A percentile compares a stretch with the other conserved stretches of the same genome.
phyloP scores from a whole-genome alignment of 2,888 invertebrate genomes.

The Dusona sp. region DNA sequence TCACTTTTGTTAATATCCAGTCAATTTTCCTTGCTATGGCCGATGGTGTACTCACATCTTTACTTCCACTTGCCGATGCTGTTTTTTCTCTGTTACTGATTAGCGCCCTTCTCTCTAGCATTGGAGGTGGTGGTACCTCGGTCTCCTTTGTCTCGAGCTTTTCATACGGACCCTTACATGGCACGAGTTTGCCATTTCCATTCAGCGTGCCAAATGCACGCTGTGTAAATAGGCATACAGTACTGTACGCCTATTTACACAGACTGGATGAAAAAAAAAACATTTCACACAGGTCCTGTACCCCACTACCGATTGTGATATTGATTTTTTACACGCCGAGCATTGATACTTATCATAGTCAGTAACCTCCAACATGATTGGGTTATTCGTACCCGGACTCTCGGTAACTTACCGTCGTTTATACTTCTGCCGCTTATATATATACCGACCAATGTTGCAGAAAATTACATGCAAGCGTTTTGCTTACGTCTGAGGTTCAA shows the following conservation, averaged over 20 bases:
- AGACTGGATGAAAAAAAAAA: background rate
- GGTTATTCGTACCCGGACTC: no score
- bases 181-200: background rate
- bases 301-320: conserved; percentile 9
- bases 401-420: background rate
- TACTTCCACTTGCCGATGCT: background rate
- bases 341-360: conserved; percentile 48
- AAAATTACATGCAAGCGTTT: no score
- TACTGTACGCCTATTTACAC: no score
- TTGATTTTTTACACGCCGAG: conserved; percentile 58
- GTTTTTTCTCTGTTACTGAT: background rate
- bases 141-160: background rate
- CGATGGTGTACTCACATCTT: background rate
- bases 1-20: background rate
- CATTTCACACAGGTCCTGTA: background rate
- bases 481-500: background rate
- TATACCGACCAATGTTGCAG: background rate
- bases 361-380: no score
- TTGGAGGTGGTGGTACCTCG: background rate
- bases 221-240: no score
- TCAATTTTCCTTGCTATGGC: background rate
- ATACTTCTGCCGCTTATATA: no score
- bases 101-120: background rate
- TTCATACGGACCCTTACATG: background rate
- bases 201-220: background rate